These are phyloP conservation scores for Cyanoramphus novaezelandiae DNA, from an alignment of 2,113 vertebrate genomes.

Conservation along the genomic window DNA sequence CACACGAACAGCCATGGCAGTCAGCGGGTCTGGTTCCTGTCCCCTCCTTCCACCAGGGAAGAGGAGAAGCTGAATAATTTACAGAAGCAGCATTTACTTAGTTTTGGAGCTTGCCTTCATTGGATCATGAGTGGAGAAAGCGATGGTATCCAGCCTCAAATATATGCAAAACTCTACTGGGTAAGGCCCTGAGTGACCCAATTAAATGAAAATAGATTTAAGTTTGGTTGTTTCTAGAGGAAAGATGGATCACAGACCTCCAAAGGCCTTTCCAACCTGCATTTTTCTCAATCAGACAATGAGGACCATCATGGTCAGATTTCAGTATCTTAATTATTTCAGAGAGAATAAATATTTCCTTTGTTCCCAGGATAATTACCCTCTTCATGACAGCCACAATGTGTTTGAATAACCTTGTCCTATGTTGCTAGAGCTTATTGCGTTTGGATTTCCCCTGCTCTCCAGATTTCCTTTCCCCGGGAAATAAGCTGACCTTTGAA, in stretches of 20 bases:
- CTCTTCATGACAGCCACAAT: neutral
- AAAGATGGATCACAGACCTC: neutral
- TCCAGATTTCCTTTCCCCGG: neutral
- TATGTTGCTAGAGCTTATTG: neutral
- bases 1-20: neutral
- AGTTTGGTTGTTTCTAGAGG: neutral
- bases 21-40: neutral
- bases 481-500: neutral
- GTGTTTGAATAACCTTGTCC: neutral
- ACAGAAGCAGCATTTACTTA: neutral
- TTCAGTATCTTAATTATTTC: neutral
- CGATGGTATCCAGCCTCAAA: neutral
- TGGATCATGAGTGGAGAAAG: neutral
- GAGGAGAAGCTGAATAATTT: neutral
- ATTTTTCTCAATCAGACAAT: neutral
- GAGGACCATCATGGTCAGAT: neutral
- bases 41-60: neutral
- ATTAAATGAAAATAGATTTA: neutral
- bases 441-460: neutral
- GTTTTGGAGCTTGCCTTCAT: neutral
- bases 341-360: neutral
- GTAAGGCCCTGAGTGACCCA: neutral
- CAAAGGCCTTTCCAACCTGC: neutral
- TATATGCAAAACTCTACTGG: neutral
- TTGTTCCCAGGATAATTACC: neutral